phyloP scores from a whole-genome alignment of 1,140 invertebrate species.

The Pteromalus puparum region DNA sequence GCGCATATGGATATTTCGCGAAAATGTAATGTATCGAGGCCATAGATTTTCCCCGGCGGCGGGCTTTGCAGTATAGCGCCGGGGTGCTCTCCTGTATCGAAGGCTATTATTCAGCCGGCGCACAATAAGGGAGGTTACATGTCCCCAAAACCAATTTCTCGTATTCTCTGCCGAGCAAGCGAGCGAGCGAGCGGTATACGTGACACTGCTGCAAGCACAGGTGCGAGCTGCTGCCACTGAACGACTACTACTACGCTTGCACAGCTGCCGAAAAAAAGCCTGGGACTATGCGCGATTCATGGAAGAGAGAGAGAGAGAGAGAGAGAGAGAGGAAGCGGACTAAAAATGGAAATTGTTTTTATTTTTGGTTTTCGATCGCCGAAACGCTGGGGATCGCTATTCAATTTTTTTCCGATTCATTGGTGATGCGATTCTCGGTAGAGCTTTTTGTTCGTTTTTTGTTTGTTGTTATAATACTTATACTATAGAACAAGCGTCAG shows the following conservation, averaged over 20 bases:
- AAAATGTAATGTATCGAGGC: conserved; percentile 50
- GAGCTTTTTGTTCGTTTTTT: background rate
- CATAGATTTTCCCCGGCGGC: conserved; percentile 42
- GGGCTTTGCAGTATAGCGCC: background rate
- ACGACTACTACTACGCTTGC: background rate
- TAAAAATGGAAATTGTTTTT: background rate
- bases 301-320: background rate
- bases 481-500: too few relatives aligned
- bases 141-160: conserved; percentile 59
- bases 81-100: conserved; percentile 32
- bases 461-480: background rate
- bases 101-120: conserved; percentile 55
- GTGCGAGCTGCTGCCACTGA: conserved; percentile 12
- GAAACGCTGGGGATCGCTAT: background rate
- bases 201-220: conserved; percentile 30
- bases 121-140: conserved; percentile 58
- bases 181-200: background rate
- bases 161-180: conserved; percentile 32
- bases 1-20: conserved; percentile 50
- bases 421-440: too few relatives aligned
- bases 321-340: too few relatives aligned
- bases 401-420: background rate
- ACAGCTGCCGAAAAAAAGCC: conserved; percentile 10
- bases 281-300: background rate
- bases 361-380: background rate